Percentiles rank a stretch among this genome's conserved stretches.
Evolutionary conservation across 2,113 vertebrate genomes (phyloP).

Genomic region (Grammomys surdaster): DNA sequence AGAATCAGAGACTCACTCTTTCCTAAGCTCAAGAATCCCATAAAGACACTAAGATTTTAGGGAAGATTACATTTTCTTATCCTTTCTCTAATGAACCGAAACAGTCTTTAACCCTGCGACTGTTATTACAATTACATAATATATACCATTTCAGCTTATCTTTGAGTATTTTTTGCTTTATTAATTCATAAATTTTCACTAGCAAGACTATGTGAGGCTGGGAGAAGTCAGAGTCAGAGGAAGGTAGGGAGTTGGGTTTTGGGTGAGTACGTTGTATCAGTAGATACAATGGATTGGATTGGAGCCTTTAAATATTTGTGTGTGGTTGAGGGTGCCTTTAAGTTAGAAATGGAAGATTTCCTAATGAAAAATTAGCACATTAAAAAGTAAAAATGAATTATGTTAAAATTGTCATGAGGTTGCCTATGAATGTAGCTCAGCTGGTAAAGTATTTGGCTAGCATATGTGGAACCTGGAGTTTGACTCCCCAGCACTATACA

Average conservation of each 20-base stretch:
- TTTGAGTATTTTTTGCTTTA: background rate
- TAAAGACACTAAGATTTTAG: slow-evolving; percentile 24
- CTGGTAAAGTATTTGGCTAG: background rate
- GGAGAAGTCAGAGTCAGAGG: background rate
- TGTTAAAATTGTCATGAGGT: background rate
- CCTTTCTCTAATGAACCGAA: background rate
- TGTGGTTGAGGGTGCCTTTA: background rate
- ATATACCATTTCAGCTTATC: background rate
- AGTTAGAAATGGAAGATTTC: background rate
- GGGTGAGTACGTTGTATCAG: background rate
- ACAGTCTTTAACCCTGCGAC: background rate
- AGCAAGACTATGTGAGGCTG: background rate
- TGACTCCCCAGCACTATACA: background rate
- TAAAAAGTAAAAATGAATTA: background rate
- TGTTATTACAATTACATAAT: background rate
- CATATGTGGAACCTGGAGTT: no score
- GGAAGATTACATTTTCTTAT: slow-evolving; percentile 33
- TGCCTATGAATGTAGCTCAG: background rate
- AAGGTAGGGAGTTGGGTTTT: background rate
- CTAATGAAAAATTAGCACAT: background rate
- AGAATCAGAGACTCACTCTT: background rate
- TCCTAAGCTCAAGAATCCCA: background rate
- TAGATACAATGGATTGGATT: background rate
- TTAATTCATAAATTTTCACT: background rate
- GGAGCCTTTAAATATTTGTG: background rate